Percentiles rank a stretch among this genome's conserved stretches.
Evolutionary conservation across 2,888 invertebrate genomes (phyloP).

Genomic region (Lochmaea crataegi): DNA sequence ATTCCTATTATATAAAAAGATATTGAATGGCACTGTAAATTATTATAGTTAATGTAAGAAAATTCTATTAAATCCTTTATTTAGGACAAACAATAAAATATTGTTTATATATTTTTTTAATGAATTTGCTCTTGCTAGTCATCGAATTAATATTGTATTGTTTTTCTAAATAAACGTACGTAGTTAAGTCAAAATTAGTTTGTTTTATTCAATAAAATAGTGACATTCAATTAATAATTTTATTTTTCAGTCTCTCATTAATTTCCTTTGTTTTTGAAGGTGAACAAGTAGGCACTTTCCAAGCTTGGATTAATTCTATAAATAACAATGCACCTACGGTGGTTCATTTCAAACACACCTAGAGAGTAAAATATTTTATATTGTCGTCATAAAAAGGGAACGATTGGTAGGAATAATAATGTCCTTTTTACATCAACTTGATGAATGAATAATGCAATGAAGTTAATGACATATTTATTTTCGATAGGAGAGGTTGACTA

Average conservation of each 20-base stretch:
- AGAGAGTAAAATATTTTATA: constrained; percentile 20
- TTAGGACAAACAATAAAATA: not conserved
- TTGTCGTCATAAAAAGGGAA: constrained; percentile 17
- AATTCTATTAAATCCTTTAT: not conserved
- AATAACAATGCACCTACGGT: constrained; percentile 30
- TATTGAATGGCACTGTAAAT: not conserved
- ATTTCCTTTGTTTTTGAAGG: constrained; percentile 36
- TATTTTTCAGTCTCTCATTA: constrained; percentile 18
- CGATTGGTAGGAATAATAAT: constrained; percentile 21
- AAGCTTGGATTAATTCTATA: constrained; percentile 33
- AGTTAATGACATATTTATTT: constrained; percentile 12
- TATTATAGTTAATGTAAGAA: not conserved
- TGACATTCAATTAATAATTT: constrained; percentile 11
- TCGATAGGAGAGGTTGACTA: constrained; percentile 6
- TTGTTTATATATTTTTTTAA: not conserved
- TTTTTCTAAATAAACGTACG: not conserved
- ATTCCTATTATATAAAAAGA: not conserved
- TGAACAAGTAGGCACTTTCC: constrained; percentile 32
- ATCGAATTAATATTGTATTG: not conserved
- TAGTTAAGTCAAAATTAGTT: not conserved
- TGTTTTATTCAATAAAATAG: not conserved
- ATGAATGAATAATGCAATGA: constrained; percentile 5
- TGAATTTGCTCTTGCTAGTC: not conserved
- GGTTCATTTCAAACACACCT: constrained; percentile 14
- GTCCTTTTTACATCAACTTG: not conserved